These are phyloP conservation scores for Pteropus rufus DNA, from an alignment of 2,797 vertebrate species.

Conservation along the genomic window DNA sequence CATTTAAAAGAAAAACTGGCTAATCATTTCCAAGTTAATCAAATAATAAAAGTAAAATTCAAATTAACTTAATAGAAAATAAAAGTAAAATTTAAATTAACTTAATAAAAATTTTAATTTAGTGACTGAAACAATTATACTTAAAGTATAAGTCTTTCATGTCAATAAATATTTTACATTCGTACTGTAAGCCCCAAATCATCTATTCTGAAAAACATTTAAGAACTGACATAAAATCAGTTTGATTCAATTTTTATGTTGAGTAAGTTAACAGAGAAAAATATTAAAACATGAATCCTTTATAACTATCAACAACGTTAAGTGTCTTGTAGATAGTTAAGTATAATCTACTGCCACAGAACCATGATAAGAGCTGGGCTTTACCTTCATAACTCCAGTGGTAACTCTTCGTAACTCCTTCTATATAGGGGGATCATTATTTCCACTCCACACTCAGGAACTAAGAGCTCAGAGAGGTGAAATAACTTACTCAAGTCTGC, in stretches of 20 bases:
- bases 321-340: neutral
- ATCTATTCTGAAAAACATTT: neutral
- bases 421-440: neutral
- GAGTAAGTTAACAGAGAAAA: neutral
- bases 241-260: neutral
- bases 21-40: slow-evolving; percentile 35
- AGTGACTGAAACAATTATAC: neutral
- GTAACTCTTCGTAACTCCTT: neutral
- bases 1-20: slow-evolving; percentile 18
- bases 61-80: neutral
- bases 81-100: slow-evolving; percentile 10
- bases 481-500: neutral
- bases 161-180: slow-evolving; percentile 39
- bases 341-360: neutral
- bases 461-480: neutral
- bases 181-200: neutral
- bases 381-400: neutral
- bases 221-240: neutral
- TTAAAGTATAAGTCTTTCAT: neutral
- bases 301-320: neutral
- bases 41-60: neutral
- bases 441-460: neutral
- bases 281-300: neutral
- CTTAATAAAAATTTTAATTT: neutral
- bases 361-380: neutral